phyloP scores from a whole-genome alignment of 35 echinoderm and acorn worm species.

The Stichopus chloronotus region DNA sequence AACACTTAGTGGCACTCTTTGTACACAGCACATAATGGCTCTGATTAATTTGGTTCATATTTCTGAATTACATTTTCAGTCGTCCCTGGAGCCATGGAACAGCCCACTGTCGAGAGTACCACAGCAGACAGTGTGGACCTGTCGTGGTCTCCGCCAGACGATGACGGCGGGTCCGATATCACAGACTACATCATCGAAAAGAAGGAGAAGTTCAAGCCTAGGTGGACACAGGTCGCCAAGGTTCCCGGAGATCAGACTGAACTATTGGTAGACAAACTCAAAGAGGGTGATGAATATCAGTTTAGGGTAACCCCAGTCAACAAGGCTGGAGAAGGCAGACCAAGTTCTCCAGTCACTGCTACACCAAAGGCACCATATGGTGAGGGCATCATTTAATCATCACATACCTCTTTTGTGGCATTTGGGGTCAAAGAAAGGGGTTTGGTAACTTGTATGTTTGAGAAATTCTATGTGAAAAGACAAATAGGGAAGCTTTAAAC shows the following conservation, averaged over 20 bases:
- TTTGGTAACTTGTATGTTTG: neutral
- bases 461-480: too few relatives aligned
- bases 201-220: slow-evolving; percentile 65
- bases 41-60: neutral
- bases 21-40: too few relatives aligned
- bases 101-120: slow-evolving; percentile 62
- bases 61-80: slow-evolving; percentile 51
- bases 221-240: slow-evolving; percentile 71
- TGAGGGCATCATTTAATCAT: slow-evolving; percentile 56
- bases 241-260: slow-evolving; percentile 57
- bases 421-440: neutral
- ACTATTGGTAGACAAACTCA: slow-evolving; percentile 62
- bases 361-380: slow-evolving; percentile 81
- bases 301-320: slow-evolving; percentile 85
- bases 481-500: too few relatives aligned
- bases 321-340: slow-evolving; percentile 78
- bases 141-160: slow-evolving; percentile 75
- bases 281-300: slow-evolving; percentile 68
- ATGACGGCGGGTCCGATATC: slow-evolving; percentile 89
- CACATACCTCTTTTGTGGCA: too few relatives aligned
- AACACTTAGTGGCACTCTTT: too few relatives aligned
- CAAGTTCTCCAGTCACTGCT: slow-evolving; percentile 63
- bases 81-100: slow-evolving; percentile 68
- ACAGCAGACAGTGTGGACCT: slow-evolving; percentile 65
- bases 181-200: slow-evolving; percentile 89